Conservation (phyloP, 2,113 vertebrate genomes). For the Varanus salvator region DNA sequence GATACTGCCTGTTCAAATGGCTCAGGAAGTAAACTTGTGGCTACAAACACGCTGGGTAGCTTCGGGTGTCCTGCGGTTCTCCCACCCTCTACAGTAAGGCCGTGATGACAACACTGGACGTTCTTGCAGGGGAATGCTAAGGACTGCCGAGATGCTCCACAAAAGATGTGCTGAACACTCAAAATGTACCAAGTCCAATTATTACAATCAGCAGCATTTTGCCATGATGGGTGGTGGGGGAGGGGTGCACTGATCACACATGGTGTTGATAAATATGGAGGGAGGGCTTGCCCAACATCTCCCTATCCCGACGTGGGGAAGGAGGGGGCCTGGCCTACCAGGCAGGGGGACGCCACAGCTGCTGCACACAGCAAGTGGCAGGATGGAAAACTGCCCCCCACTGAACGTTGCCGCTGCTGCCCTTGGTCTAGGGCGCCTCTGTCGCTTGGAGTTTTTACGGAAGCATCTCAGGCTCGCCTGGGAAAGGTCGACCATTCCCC, state of each 20-base stretch:
- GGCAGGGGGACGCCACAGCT: background rate
- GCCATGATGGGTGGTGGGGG: too few relatives aligned
- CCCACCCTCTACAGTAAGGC: background rate
- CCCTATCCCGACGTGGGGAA: background rate
- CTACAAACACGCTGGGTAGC: background rate
- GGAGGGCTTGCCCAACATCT: background rate
- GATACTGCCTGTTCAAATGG: background rate
- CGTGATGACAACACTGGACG: background rate
- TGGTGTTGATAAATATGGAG: background rate
- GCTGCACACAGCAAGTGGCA: background rate
- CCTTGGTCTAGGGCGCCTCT: background rate
- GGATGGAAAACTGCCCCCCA: too few relatives aligned
- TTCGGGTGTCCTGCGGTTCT: background rate
- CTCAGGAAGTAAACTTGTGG: background rate
- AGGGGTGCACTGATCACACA: background rate
- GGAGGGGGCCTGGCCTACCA: background rate
- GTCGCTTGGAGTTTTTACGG: background rate
- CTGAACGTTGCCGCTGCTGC: too few relatives aligned
- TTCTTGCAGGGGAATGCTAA: background rate
- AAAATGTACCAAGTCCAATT: background rate
- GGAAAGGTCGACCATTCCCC: background rate
- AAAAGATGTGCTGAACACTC: background rate
- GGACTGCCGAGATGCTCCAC: background rate
- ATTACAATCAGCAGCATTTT: background rate
- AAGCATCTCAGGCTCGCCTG: background rate